Evolutionary conservation across 2,113 vertebrate genomes (phyloP).

Genomic region (Strix aluco): DNA sequence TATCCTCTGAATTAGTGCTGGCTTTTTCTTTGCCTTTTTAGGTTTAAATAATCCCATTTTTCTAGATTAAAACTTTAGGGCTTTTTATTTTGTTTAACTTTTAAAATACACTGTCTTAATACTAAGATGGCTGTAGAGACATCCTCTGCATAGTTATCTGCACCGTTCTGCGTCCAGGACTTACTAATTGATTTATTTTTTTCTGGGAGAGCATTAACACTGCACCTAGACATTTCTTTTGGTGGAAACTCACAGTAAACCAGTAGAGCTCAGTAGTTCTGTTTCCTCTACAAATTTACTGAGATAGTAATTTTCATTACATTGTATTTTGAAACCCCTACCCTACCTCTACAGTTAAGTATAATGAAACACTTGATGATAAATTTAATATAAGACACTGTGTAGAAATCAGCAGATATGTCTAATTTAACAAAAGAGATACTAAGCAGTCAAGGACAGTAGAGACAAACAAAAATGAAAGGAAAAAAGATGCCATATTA

Average conservation of each 20-base stretch:
- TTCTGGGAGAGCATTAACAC: background rate
- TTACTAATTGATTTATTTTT: fast-evolving
- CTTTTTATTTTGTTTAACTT: background rate
- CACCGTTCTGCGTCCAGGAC: background rate
- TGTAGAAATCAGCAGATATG: background rate
- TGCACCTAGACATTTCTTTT: background rate
- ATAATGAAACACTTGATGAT: background rate
- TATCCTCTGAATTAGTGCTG: background rate
- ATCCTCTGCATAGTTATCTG: background rate
- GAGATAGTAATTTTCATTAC: background rate
- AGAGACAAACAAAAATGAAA: background rate
- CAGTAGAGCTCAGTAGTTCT: background rate
- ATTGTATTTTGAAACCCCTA: background rate
- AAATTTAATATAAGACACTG: background rate
- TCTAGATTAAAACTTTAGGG: background rate
- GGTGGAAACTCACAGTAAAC: background rate
- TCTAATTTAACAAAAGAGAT: background rate
- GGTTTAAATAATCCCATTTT: background rate
- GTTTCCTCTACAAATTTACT: background rate
- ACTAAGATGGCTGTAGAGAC: background rate
- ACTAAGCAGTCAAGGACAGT: background rate
- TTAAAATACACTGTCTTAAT: background rate
- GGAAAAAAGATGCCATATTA: background rate
- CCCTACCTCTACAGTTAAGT: background rate
- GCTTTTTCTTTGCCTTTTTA: background rate